Conservation (phyloP, 2,888 invertebrate genomes). For the Tenthredo scrophulariae region DNA sequence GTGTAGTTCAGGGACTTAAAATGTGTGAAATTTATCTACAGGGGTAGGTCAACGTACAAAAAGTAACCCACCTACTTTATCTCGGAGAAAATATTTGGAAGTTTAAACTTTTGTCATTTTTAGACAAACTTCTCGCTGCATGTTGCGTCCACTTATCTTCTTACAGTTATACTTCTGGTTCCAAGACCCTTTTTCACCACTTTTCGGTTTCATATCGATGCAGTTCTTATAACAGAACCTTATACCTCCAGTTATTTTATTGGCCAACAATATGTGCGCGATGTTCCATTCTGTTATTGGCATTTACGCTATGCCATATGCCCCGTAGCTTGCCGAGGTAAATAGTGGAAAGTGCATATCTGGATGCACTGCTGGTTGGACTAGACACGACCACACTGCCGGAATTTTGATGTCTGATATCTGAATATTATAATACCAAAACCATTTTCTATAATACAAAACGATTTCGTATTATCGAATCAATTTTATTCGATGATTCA, state of each 20-base stretch:
- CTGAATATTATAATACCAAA: background rate
- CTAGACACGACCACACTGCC: background rate
- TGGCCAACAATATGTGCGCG: background rate
- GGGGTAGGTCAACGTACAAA: background rate
- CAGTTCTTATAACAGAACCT: background rate
- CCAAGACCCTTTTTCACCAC: background rate
- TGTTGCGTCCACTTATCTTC: background rate
- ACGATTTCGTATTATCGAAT: background rate
- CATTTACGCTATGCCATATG: background rate
- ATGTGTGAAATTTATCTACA: conserved; percentile 23
- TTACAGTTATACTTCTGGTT: background rate
- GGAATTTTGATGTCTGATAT: conserved; percentile 14
- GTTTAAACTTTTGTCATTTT: background rate
- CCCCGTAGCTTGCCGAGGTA: background rate
- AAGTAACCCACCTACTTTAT: background rate
- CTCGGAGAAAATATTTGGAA: background rate
- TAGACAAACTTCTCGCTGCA: background rate
- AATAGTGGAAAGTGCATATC: conserved; percentile 21
- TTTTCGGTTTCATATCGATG: background rate
- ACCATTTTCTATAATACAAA: background rate
- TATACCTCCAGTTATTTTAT: conserved; percentile 19
- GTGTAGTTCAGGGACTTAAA: background rate
- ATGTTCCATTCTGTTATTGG: conserved; percentile 18
- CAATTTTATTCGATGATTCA: conserved; percentile 1
- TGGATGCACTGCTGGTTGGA: background rate